Evolutionary conservation across 2,888 invertebrate genomes (phyloP).

Genomic region (Mythimna impura): DNA sequence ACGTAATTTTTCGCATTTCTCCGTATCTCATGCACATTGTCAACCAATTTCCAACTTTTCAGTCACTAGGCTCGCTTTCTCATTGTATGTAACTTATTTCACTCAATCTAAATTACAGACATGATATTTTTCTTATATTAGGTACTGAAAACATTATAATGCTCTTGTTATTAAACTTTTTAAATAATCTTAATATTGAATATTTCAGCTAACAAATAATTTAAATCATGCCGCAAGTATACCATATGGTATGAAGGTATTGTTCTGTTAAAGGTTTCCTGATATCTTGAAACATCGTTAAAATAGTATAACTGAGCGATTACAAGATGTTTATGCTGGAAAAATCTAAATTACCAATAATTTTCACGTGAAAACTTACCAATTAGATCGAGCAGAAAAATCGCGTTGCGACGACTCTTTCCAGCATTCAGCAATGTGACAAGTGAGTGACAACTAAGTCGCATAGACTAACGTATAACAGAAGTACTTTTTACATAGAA

Average conservation of each 20-base stretch:
- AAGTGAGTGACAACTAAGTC: neutral
- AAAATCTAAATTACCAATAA: neutral
- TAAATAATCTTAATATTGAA: neutral
- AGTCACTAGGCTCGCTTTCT: neutral
- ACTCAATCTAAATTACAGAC: neutral
- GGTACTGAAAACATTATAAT: neutral
- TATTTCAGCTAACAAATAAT: neutral
- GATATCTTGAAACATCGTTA: neutral
- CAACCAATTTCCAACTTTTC: neutral
- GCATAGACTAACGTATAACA: neutral
- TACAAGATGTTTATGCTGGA: neutral
- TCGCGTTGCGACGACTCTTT: neutral
- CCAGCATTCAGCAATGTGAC: conserved; percentile 6
- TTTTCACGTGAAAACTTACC: conserved; percentile 23
- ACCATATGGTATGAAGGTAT: conserved; percentile 25
- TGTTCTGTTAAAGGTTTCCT: neutral
- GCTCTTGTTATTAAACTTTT: neutral
- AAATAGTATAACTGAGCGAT: neutral
- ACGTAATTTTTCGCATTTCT: neutral
- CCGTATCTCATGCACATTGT: neutral
- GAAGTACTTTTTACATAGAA: no score
- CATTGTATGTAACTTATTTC: neutral
- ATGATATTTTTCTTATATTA: neutral
- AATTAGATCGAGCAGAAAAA: conserved; percentile 6
- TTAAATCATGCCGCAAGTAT: neutral